Percentiles rank a stretch among this genome's conserved stretches.
Conservation (phyloP, 2,797 vertebrate species). For the Chaenodraco wilsoni region DNA sequence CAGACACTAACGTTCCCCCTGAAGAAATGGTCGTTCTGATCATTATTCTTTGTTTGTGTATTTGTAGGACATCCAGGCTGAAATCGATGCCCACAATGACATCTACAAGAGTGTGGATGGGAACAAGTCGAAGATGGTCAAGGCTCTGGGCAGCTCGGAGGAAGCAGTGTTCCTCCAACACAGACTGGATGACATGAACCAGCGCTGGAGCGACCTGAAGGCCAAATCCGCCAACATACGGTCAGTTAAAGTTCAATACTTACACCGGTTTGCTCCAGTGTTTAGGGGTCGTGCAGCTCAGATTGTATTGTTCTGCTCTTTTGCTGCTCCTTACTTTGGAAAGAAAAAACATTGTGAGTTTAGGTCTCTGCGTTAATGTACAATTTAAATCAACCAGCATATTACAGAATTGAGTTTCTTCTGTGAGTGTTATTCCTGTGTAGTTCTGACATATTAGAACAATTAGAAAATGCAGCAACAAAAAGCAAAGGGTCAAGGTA, state of each 20-base stretch:
- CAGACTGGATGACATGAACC: conserved; percentile 98
- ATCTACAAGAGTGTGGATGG: conserved; percentile 97
- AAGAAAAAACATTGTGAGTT: conserved; percentile 17
- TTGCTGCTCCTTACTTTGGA: conserved; percentile 1
- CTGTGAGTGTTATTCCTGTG: not conserved
- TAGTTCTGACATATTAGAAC: not conserved
- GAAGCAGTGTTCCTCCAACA: conserved; percentile 95
- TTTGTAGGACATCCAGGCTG: conserved; percentile 95
- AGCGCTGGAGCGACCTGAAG: conserved; percentile 96
- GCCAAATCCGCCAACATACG: conserved; percentile 94
- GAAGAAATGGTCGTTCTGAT: not conserved
- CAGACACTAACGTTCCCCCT: not conserved
- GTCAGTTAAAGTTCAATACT: conserved; percentile 64
- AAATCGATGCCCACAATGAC: conserved; percentile 99
- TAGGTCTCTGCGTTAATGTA: conserved; percentile 11
- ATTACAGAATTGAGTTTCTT: not conserved
- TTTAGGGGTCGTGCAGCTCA: conserved; percentile 3
- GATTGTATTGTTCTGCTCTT: conserved; percentile 20
- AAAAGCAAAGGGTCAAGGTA: conserved; percentile 4
- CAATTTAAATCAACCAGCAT: conserved; percentile 3
- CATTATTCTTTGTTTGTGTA: conserved; percentile 28
- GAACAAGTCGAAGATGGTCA: conserved; percentile 96
- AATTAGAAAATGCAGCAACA: not conserved
- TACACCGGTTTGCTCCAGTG: not conserved
- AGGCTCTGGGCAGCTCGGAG: conserved; percentile 94